These are phyloP conservation scores for Rambutsinella grinnellia DNA, from an alignment of 2,888 invertebrate species.

Conservation along the genomic window DNA sequence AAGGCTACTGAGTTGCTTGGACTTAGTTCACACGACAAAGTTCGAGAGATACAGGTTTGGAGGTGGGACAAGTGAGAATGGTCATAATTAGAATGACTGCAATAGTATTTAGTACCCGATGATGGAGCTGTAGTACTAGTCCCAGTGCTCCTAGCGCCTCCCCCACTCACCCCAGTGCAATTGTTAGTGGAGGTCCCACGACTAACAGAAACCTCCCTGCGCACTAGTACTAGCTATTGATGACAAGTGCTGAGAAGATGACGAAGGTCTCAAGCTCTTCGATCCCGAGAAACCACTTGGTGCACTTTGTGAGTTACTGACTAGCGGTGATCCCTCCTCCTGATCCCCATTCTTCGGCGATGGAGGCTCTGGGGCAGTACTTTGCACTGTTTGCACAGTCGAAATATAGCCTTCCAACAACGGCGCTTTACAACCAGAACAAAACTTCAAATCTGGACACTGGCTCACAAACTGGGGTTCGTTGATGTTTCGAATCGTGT, in stretches of 20 bases:
- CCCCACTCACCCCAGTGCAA: constrained; percentile 20
- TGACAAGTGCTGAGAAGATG: constrained; percentile 48
- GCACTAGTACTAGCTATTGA: constrained; percentile 40
- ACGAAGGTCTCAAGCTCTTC: constrained; percentile 45
- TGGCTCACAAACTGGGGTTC: constrained; percentile 66
- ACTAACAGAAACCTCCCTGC: constrained; percentile 39
- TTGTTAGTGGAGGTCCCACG: constrained; percentile 45
- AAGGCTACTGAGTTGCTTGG: constrained; percentile 66
- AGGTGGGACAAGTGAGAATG: constrained; percentile 65
- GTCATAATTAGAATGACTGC: constrained; percentile 65
- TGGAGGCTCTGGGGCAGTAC: constrained; percentile 57
- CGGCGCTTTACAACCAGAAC: constrained; percentile 66
- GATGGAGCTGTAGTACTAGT: constrained; percentile 50
- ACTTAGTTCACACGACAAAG: constrained; percentile 65
- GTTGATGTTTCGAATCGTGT: constrained; percentile 65
- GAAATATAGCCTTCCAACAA: constrained; percentile 66
- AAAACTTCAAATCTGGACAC: constrained; percentile 66
- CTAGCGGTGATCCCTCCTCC: constrained; percentile 23
- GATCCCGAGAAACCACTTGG: constrained; percentile 26
- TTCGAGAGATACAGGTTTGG: constrained; percentile 65
- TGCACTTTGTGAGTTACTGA: constrained; percentile 45
- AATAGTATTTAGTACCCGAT: constrained; percentile 64
- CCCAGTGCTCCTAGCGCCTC: background rate
- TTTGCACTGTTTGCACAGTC: constrained; percentile 65
- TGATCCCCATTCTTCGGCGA: constrained; percentile 15